Percentiles rank a stretch among this genome's conserved stretches.
These are phyloP conservation scores for Regulus satrapa DNA, from an alignment of 2,113 vertebrate genomes.

Conservation along the genomic window DNA sequence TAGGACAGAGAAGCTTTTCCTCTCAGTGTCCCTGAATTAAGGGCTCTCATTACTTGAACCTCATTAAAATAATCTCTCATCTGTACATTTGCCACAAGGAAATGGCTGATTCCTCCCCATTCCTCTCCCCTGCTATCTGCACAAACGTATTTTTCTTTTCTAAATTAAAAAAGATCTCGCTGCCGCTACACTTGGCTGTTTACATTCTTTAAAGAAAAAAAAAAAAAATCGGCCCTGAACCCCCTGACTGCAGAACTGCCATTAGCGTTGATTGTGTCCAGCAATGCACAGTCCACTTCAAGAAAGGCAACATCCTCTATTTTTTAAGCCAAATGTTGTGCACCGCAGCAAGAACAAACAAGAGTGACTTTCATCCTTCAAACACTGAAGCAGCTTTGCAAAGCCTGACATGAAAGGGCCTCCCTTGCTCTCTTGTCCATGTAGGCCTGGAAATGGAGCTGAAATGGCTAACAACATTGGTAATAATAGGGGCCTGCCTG, in stretches of 20 bases:
- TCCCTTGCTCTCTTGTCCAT: constrained; percentile 75
- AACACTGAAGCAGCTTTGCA: constrained; percentile 61
- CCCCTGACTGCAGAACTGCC: constrained; percentile 5
- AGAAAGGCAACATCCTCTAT: constrained; percentile 50
- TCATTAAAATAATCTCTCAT: constrained; percentile 61
- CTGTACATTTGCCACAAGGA: not conserved
- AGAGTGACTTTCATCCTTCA: constrained; percentile 67
- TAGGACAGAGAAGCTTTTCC: not conserved
- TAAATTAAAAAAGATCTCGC: constrained; percentile 35
- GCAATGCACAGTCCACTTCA: constrained; percentile 9
- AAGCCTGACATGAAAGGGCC: constrained; percentile 85
- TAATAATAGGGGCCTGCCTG: constrained; percentile 87
- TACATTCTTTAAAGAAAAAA: constrained; percentile 23
- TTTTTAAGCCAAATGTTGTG: constrained; percentile 60
- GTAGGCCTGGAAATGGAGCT: constrained; percentile 81
- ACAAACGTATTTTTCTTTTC: not conserved
- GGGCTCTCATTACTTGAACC: constrained; percentile 2
- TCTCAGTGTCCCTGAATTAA: not conserved
- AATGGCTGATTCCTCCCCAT: not conserved
- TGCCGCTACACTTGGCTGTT: not conserved
- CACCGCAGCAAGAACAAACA: constrained; percentile 46
- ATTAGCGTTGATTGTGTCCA: constrained; percentile 38
- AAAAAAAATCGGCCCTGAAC: not conserved
- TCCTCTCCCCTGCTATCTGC: not conserved
- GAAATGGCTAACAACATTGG: constrained; percentile 79